Evolutionary conservation across 2,888 invertebrate species (phyloP), one percentile per base, ranked within the genome.

Genomic region (Caenorhabditis imperialis): DNA sequence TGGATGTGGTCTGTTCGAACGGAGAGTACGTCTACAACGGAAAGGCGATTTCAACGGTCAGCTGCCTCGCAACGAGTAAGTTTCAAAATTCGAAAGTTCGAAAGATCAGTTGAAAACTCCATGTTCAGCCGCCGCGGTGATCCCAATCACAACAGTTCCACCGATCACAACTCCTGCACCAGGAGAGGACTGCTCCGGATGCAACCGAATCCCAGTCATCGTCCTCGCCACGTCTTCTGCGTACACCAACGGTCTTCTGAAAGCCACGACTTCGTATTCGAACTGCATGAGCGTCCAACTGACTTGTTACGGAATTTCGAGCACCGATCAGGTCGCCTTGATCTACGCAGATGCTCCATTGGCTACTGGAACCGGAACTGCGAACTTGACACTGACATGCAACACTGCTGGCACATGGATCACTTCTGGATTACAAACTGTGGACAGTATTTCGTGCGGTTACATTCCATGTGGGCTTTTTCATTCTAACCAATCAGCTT

Each of bases 391-490:
- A 20, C 23, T 73, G 44, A 54, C 27, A 0, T 73, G 73, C 37
- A 60, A 60, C 20, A 33, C 54, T 5, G 54, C 44, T 35, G 51
- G 61, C 42, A 50, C 44, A 27, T 73, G 73, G 73, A 38, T 60
- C 16, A 65, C 73, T 0, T 47, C 48, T 18, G 54, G 37, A 33
- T 44, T 54, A 8, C 65, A 73, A 40, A 65, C 44, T 33, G 60
- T 73, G 40, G 73, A 65, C 10, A 67, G 60, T 18, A 65, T 73
- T 22, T 65, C 65, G 10, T 73, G 73, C 30, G 73, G 73, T 22
- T 67, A 72, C 44, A 44, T 47, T n/a, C 30, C 58, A 30, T n/a
- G 58, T 63, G 14, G 38, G 38, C 22, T 18, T 3, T 20, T 23
- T 1, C 8, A 12, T 23, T n/a, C n/a, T n/a, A n/a, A n/a, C n/a